These are phyloP conservation scores for Pycnomerus fuliginosus DNA, from an alignment of 2,888 invertebrate genomes.

Conservation along the genomic window DNA sequence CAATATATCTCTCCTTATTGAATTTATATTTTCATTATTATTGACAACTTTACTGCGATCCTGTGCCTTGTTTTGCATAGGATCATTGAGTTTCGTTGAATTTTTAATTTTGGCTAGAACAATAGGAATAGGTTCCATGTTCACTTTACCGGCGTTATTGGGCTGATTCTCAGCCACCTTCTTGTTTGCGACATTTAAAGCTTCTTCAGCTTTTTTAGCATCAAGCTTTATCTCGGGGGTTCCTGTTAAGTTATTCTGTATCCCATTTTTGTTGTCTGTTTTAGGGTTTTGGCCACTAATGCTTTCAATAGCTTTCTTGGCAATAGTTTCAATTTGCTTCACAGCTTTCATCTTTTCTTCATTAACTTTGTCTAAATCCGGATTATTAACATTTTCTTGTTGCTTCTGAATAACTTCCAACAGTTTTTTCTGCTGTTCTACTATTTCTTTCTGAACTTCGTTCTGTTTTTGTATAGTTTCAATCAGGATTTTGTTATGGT, in stretches of 20 bases:
- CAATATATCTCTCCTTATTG: conserved; percentile 30
- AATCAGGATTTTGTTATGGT: conserved; percentile 54
- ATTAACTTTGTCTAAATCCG: conserved; percentile 32
- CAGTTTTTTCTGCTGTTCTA: conserved; percentile 62
- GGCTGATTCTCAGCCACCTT: neutral
- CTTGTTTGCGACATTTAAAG: neutral
- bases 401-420: conserved; percentile 35
- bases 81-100: conserved; percentile 7
- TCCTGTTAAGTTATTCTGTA: too few relatives aligned
- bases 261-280: neutral
- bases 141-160: neutral
- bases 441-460: conserved; percentile 65
- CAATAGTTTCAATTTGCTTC: conserved; percentile 47
- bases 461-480: conserved; percentile 69
- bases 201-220: neutral
- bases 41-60: too few relatives aligned
- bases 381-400: conserved; percentile 31
- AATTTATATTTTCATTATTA: conserved; percentile 12
- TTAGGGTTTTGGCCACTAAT: conserved; percentile 31
- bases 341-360: conserved; percentile 46
- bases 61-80: too few relatives aligned
- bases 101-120: conserved; percentile 15
- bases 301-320: conserved; percentile 47
- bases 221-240: neutral
- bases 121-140: conserved; percentile 16